Evolutionary conservation across 1,140 invertebrate genomes (phyloP), one percentile per base, ranked within the genome.

Genomic region (Bathynomus jamesi): DNA sequence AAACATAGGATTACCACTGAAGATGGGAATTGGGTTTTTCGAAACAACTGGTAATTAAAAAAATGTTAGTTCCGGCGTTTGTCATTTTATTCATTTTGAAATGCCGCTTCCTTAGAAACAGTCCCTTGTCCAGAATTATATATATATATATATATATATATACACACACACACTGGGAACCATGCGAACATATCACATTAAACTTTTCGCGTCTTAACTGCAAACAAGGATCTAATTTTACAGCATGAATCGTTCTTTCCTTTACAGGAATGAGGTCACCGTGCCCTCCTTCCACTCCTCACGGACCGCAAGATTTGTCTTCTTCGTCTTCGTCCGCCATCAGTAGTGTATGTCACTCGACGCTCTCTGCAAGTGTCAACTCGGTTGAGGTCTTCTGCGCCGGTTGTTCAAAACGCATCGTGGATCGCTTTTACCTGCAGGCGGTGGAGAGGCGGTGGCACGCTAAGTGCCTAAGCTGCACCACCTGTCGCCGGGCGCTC

Each of bases 401-500:
- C 11, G 93, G 92, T n/a, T 95, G 93, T 80, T 90, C 91, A 3
- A 82, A 86, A 5, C 84, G 87, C 71, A 95, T 96, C 81, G 86
- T 89, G 68, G 94, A 97, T 84, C 85, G 92, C 76, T 96, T 89
- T 84, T 96, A 95, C 82, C 86, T 96, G 25, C 85, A 90, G 72
- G 92, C 91, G 0, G 92, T 93, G 21, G 93, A 96, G 79, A 86
- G 90, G 72, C 90, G 91, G 79, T 96, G 93, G 94, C 94, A 96
- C 81, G 89, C 89, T 31, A 84, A 87, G 69, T 96, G 94, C 81
- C 80, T 86, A 29, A 81, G 81, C 71, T 97, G 94, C 83, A 90
- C 88, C 81, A 90, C 93, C 79, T 96, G 94, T 82, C 88, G 91
- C 70, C 82, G 92, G 71, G 88, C 90, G 0, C 85, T 96, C 27